These are phyloP conservation scores for Ascidia mentula DNA, from an alignment of 23 tunicate species.

Conservation along the genomic window DNA sequence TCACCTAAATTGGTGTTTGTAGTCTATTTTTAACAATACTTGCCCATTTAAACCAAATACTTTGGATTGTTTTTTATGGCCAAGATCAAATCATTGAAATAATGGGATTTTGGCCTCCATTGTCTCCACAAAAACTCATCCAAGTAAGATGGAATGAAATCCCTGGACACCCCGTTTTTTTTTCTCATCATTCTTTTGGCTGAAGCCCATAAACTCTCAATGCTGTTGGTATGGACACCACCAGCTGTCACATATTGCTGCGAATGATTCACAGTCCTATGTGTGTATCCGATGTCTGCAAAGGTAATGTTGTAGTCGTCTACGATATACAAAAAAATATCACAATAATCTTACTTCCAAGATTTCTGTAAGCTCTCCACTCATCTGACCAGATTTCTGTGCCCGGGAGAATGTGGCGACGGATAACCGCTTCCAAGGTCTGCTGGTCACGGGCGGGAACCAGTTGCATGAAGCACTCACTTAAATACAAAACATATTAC, in stretches of 20 bases:
- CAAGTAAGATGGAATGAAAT: not conserved
- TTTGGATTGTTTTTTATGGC: too few relatives aligned
- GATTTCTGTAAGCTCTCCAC: not conserved
- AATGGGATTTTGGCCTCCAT: not conserved
- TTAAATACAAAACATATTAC: too few relatives aligned
- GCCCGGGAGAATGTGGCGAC: not conserved
- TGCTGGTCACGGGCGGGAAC: not conserved
- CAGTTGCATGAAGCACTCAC: not conserved
- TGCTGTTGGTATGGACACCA: not conserved
- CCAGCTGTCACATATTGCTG: not conserved
- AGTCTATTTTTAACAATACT: too few relatives aligned
- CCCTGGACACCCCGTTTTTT: not conserved
- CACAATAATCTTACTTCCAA: not conserved
- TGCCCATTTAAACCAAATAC: too few relatives aligned
- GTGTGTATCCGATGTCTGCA: not conserved
- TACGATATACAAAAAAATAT: not conserved
- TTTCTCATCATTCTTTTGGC: not conserved
- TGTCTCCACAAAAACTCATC: not conserved
- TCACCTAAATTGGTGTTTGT: too few relatives aligned
- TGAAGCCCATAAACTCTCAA: not conserved
- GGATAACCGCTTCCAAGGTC: not conserved
- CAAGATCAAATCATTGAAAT: too few relatives aligned
- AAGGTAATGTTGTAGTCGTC: not conserved
- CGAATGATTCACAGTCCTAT: not conserved
- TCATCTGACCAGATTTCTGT: not conserved